Evolutionary conservation across 1,140 invertebrate genomes (phyloP).

Genomic region (Gonioctena quinquepunctata): DNA sequence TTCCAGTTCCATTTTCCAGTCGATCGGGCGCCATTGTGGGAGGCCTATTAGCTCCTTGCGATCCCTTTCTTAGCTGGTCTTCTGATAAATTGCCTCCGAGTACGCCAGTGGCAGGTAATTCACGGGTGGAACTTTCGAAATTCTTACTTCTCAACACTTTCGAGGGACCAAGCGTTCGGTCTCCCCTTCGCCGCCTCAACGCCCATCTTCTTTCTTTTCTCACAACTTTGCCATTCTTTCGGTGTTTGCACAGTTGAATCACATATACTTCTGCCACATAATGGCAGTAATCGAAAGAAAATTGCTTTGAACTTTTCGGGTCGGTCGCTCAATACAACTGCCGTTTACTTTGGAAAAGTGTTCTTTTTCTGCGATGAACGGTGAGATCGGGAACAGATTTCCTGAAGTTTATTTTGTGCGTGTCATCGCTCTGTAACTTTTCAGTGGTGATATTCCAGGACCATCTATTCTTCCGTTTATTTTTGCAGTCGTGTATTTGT

Average conservation of each 20-base stretch:
- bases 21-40: not conserved
- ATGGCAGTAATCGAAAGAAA: slow-evolving; percentile 48
- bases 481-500: too few relatives aligned
- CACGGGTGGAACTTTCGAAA: slow-evolving; percentile 43
- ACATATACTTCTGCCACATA: slow-evolving; percentile 45
- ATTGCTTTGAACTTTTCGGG: slow-evolving; percentile 44
- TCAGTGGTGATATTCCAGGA: too few relatives aligned
- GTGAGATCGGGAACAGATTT: not conserved
- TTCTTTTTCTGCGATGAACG: not conserved
- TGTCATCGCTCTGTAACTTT: too few relatives aligned
- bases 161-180: not conserved
- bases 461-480: too few relatives aligned
- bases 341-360: slow-evolving; percentile 25
- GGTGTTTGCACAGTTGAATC: slow-evolving; percentile 46
- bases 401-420: not conserved
- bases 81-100: slow-evolving; percentile 47
- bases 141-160: slow-evolving; percentile 49
- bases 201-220: slow-evolving; percentile 17
- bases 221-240: slow-evolving; percentile 35
- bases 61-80: not conserved
- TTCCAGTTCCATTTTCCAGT: too few relatives aligned
- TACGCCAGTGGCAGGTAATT: slow-evolving; percentile 50
- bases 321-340: slow-evolving; percentile 39
- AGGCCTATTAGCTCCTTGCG: not conserved
- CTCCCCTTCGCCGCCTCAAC: not conserved